Percentiles rank a stretch among this genome's conserved stretches.
phyloP scores from a whole-genome alignment of 2,888 invertebrate genomes.

The Rhagophthalmus giganteus region DNA sequence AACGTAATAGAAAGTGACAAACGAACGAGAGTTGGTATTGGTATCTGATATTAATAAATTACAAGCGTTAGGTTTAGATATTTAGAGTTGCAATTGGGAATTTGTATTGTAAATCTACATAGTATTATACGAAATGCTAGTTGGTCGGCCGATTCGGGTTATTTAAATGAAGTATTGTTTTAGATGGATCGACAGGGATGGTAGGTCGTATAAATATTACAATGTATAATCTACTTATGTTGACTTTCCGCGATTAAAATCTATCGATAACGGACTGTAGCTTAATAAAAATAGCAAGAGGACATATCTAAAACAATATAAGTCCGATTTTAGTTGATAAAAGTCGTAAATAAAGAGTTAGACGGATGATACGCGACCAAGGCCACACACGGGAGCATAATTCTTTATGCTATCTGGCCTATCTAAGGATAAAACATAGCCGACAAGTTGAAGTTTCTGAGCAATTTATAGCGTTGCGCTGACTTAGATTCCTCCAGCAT shows the following conservation, averaged over 20 bases:
- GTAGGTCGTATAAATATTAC: slow-evolving; percentile 12
- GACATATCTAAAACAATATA: slow-evolving; percentile 45
- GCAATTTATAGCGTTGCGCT: slow-evolving; percentile 48
- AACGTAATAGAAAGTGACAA: too few relatives aligned
- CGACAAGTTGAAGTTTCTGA: slow-evolving; percentile 48
- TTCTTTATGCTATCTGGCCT: slow-evolving; percentile 47
- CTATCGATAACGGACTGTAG: slow-evolving; percentile 21
- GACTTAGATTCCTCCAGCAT: slow-evolving; percentile 40
- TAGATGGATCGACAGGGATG: slow-evolving; percentile 4
- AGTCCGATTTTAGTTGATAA: slow-evolving; percentile 47
- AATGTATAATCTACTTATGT: slow-evolving; percentile 27
- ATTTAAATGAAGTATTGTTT: slow-evolving; percentile 30
- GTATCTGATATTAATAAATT: too few relatives aligned
- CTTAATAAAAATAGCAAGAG: slow-evolving; percentile 30
- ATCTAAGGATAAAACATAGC: slow-evolving; percentile 49
- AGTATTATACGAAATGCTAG: too few relatives aligned
- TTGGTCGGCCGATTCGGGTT: too few relatives aligned
- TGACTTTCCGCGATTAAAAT: slow-evolving; percentile 25
- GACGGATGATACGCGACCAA: slow-evolving; percentile 47
- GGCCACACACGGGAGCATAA: slow-evolving; percentile 48
- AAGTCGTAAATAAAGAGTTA: slow-evolving; percentile 45
- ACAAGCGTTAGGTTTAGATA: too few relatives aligned
- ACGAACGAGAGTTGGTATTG: too few relatives aligned
- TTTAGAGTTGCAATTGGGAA: too few relatives aligned
- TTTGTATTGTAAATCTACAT: too few relatives aligned